Base-by-base conservation (phyloP, 2,888 invertebrate species). In the Agrotis exclamationis region DNA sequence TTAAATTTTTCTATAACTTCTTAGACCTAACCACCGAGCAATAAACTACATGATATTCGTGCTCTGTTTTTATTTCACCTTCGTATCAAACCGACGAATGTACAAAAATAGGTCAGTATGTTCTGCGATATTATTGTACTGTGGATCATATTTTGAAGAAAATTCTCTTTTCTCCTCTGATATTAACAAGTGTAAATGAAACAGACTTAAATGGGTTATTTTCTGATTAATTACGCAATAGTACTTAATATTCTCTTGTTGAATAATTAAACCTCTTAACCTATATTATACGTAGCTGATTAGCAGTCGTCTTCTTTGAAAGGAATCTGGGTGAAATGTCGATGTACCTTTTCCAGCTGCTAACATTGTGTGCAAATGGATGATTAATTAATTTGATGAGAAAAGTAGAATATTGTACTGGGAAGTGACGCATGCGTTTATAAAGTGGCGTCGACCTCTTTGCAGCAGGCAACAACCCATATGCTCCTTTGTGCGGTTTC, bases 401-500 rank as follows among this genome's bases (percentile, higher is more conserved):
- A 88, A 89, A 88, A 86, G 69, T 86, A 84, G 87, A 87, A 82
- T 89, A 86, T 86, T 79, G 85, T 87, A 75, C 88, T 90, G 92
- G 92, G 91, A 90, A 89, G 82, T 95, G 95, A 95, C 93, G 91
- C 94, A 94, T 86, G 70, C 78, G 77, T 79, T 79, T 74, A 82
- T 86, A 83, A 74, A 86, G 87, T 91, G 92, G 84, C 91, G 90
- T 85, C 89, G 95, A 95, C 93, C 95, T 90, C 92, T 86, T 88
- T 88, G 86, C 87, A 86, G 77, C 88, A 88, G 87, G 87, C 89
- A 87, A 85, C 87, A 88, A 87, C 88, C 87, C 90, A 89, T 87
- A 85, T 90, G 89, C 82, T 89, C 88, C 94, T 95, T 95, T 95
- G 95, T 95, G 89, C 86, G 85, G 87, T 90, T 91, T 90, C 88